Conservation (phyloP, 1,140 invertebrate genomes). For the Habropoda laboriosa region DNA sequence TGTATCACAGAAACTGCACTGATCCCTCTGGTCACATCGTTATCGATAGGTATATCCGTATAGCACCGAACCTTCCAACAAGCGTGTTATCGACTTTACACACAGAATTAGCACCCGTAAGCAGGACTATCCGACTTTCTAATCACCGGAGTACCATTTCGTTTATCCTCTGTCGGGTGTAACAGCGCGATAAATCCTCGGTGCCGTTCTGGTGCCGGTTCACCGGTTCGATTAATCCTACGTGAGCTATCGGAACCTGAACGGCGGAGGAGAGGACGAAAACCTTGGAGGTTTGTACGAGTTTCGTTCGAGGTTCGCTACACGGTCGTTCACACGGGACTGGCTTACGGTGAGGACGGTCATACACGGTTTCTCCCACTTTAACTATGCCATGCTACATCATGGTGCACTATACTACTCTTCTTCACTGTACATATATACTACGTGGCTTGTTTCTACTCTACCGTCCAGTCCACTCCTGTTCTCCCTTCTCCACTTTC, state of each 20-base stretch:
- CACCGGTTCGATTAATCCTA: neutral
- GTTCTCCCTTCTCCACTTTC: neutral
- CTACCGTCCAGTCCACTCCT: conserved; percentile 27
- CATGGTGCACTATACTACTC: conserved; percentile 56
- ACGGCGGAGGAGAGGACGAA: neutral
- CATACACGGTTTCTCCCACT: conserved; percentile 71
- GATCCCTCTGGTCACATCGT: neutral
- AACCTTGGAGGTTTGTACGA: conserved; percentile 12
- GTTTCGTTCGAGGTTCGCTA: conserved; percentile 61
- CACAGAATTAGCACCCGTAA: neutral
- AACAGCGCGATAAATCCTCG: neutral
- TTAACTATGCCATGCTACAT: conserved; percentile 64
- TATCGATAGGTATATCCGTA: neutral
- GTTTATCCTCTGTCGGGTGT: no score
- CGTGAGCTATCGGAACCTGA: neutral
- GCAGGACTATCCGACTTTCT: neutral
- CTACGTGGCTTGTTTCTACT: conserved; percentile 57
- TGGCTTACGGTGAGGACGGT: conserved; percentile 67
- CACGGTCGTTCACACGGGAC: conserved; percentile 75
- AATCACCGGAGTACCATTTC: neutral
- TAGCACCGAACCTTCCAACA: neutral
- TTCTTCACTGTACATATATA: conserved; percentile 48
- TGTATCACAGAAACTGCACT: conserved; percentile 10
- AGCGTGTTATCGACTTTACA: neutral
- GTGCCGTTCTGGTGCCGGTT: neutral